Evolutionary conservation across 2,113 vertebrate species (phyloP).

Genomic region (Mionectes macconnelli): DNA sequence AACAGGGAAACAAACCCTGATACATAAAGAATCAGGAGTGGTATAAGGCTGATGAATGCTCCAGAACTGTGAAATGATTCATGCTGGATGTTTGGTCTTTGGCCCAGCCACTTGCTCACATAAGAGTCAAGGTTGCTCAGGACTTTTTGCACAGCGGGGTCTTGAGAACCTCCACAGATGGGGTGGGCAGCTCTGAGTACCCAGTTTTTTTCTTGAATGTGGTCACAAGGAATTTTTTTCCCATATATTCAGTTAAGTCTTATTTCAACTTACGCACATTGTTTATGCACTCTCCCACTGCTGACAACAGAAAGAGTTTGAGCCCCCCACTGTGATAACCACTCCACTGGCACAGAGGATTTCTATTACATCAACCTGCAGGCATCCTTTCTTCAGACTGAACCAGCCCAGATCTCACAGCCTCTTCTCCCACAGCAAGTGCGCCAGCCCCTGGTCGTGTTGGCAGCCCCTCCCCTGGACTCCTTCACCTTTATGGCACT

Average conservation of each 20-base stretch:
- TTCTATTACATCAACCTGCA: neutral
- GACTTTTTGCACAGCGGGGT: neutral
- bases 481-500: neutral
- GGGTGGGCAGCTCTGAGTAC: neutral
- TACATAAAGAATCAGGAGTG: neutral
- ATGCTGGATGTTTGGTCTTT: accelerated
- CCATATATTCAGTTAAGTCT: neutral
- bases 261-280: neutral
- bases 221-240: neutral
- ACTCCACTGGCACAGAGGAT: too few relatives aligned
- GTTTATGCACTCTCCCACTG: neutral
- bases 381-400: neutral
- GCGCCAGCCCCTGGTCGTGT: neutral
- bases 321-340: neutral
- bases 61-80: neutral
- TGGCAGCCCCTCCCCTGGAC: neutral
- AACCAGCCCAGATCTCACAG: neutral
- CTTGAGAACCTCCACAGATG: neutral
- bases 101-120: neutral
- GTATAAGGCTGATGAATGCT: neutral
- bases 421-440: neutral
- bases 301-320: neutral
- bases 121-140: neutral
- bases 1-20: neutral
- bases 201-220: neutral